Evolutionary conservation across 2,888 invertebrate genomes (phyloP), one percentile per base, ranked within the genome.

Genomic region (Carterocephalus palaemon): DNA sequence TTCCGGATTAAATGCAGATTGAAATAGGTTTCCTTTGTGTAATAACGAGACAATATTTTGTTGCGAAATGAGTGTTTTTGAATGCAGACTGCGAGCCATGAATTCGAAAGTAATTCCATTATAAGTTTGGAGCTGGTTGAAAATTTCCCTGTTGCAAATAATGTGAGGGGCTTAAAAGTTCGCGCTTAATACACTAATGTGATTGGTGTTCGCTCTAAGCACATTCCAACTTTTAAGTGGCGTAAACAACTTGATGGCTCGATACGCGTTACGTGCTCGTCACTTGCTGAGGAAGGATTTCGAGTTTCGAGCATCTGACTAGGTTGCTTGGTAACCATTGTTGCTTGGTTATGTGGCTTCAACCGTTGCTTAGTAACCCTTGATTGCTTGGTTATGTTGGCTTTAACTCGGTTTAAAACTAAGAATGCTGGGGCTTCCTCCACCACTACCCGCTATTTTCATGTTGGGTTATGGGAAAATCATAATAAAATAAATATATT

Each of bases 41-140:
- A 28, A 43, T 36, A 36, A 36, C 36, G 34, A 43, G 36, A 43
- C 22, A 23, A 36, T 43, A 43, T 43, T 43, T 36, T 34, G 43
- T 36, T 36, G 36, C 38, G 49, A 66, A 71, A 70, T 64, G 62
- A 63, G 60, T 52, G 57, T 54, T 62, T 70, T 60, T 59, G 58
- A 54, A 63, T 67, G 64, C 67, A 64, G 56, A 56, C 62, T 54
- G 31, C 24, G 37, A 62, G 60, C 46, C 66, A 70, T 76, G 74
- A 78, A 80, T 79, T 78, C 67, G 62, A 71, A 78, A 80, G 75
- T 74, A 76, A 79, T 79, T 78, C 75, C 75, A 83, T 83, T 82
- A 79, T 70, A 79, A 82, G 73, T 81, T 79, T 55, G 51, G 51
- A 65, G 70, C 67, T 57, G 62, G 68, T 67, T 57, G 63, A 64